Conservation (phyloP, 1,140 invertebrate genomes). For the Aphaenogaster ashmeadi region DNA sequence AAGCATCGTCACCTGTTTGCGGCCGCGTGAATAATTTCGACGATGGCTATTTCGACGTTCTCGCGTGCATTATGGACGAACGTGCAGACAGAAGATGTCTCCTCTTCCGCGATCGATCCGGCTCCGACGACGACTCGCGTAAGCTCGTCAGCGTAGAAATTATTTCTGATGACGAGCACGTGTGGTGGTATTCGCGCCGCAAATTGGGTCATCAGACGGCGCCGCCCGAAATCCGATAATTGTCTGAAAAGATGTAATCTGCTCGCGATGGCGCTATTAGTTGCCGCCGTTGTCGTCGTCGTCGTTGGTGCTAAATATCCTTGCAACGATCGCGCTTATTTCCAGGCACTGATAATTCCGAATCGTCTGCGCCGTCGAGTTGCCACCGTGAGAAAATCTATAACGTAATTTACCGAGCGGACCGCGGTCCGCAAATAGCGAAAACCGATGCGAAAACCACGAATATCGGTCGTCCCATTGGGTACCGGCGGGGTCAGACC, state of each 20-base stretch:
- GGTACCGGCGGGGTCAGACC: constrained; percentile 33
- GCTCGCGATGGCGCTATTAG: neutral
- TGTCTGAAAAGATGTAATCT: constrained; percentile 33
- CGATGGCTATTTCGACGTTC: constrained; percentile 42
- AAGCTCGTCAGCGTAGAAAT: constrained; percentile 61
- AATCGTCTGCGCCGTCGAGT: constrained; percentile 42
- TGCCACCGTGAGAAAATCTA: constrained; percentile 41
- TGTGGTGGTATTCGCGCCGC: constrained; percentile 36
- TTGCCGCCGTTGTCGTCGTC: neutral
- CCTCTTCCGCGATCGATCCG: constrained; percentile 66
- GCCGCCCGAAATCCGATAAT: constrained; percentile 63
- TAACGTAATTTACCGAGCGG: constrained; percentile 56
- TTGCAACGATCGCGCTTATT: constrained; percentile 54
- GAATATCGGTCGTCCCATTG: constrained; percentile 40
- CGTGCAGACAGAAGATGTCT: constrained; percentile 48
- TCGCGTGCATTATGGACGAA: constrained; percentile 50
- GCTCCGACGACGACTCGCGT: constrained; percentile 25
- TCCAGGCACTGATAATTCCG: constrained; percentile 55
- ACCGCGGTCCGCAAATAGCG: constrained; percentile 48
- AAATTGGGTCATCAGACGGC: constrained; percentile 76
- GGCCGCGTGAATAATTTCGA: constrained; percentile 60
- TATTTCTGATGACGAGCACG: constrained; percentile 47
- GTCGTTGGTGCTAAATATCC: neutral
- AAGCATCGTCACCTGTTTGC: constrained; percentile 36
- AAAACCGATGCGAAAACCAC: constrained; percentile 45